Conservation (phyloP, 1,140 invertebrate species). For the Bombus pyrosoma region DNA sequence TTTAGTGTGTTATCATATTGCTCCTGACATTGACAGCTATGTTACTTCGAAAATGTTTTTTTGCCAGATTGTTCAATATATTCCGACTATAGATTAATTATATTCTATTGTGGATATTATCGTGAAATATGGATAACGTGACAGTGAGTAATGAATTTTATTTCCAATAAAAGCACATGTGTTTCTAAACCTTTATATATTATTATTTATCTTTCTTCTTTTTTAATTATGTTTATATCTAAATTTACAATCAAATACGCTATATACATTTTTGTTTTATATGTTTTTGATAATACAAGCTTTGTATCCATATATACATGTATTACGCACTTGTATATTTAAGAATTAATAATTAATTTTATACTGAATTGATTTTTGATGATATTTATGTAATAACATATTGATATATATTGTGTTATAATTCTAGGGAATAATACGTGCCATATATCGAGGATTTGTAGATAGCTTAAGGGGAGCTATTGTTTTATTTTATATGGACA, state of each 20-base stretch:
- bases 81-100: conserved; percentile 47
- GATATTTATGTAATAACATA: conserved; percentile 20
- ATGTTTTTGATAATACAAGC: not conserved
- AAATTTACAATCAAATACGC: not conserved
- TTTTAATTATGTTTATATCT: not conserved
- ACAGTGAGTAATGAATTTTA: conserved; percentile 64
- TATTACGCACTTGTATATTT: not conserved
- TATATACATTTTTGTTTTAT: not conserved
- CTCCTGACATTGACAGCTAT: conserved; percentile 19
- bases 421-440: conserved; percentile 85
- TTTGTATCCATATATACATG: not conserved
- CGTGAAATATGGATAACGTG: conserved; percentile 71
- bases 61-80: conserved; percentile 11
- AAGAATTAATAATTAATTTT: conserved; percentile 1
- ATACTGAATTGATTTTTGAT: not conserved
- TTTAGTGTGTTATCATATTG: not conserved
- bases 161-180: conserved; percentile 1
- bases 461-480: conserved; percentile 88
- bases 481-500: conserved; percentile 88
- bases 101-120: conserved; percentile 4
- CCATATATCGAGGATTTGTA: conserved; percentile 86
- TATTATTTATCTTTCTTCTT: not conserved
- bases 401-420: conserved; percentile 33
- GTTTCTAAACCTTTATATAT: conserved; percentile 17
- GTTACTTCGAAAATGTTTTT: conserved; percentile 48